These are phyloP conservation scores for Psophia crepitans DNA, from an alignment of 2,113 vertebrate species.

Conservation along the genomic window DNA sequence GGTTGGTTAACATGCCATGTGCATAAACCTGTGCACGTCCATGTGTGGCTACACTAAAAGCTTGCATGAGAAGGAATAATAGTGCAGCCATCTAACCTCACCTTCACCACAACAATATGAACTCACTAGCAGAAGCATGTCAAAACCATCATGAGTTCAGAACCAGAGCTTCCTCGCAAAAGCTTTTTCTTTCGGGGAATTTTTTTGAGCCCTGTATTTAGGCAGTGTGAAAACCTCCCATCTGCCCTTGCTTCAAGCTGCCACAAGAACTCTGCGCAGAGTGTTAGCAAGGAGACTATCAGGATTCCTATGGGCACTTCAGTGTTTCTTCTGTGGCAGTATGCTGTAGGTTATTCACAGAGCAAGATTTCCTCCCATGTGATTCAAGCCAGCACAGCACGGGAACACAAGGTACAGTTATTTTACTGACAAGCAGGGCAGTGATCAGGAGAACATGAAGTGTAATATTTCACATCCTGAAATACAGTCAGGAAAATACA, in stretches of 20 bases:
- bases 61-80: not conserved
- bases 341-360: not conserved
- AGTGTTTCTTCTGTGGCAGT: fast-evolving
- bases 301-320: fast-evolving
- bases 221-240: not conserved
- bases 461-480: not conserved
- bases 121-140: not conserved
- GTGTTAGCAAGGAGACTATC: not conserved
- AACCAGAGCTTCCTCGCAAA: not conserved
- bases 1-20: not conserved
- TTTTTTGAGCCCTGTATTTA: not conserved
- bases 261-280: not conserved
- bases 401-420: not conserved
- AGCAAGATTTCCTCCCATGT: not conserved
- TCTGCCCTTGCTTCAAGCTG: not conserved
- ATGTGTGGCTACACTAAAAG: not conserved
- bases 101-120: not conserved
- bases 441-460: not conserved
- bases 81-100: not conserved
- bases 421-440: not conserved
- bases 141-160: not conserved
- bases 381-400: not conserved
- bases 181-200: not conserved
- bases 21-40: not conserved
- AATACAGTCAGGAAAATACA: not conserved